Evolutionary conservation across 2,888 invertebrate genomes (phyloP).

Genomic region (Apamea sordens): DNA sequence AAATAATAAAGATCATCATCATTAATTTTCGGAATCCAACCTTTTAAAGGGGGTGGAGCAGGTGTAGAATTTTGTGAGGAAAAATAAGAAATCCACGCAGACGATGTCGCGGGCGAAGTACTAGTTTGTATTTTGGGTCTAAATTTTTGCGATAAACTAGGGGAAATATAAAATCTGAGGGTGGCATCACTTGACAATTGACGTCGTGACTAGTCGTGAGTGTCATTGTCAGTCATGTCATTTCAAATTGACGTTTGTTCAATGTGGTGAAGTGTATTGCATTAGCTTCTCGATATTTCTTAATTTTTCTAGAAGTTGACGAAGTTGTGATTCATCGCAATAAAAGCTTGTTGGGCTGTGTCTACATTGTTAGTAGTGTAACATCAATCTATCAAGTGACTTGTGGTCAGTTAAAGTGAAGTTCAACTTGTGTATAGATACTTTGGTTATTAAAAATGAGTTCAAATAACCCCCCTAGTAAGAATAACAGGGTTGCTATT

Average conservation of each 20-base stretch:
- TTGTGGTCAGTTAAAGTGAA: slow-evolving; percentile 19
- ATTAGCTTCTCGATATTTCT: slow-evolving; percentile 36
- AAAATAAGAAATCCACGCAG: not conserved
- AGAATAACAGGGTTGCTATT: slow-evolving; percentile 70
- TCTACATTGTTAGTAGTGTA: slow-evolving; percentile 15
- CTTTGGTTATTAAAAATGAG: slow-evolving; percentile 72
- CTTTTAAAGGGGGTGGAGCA: too few relatives aligned
- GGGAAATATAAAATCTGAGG: not conserved
- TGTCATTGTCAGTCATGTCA: too few relatives aligned
- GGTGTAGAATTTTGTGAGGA: too few relatives aligned
- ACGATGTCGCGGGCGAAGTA: not conserved
- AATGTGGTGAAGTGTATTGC: slow-evolving; percentile 1
- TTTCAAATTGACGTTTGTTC: slow-evolving; percentile 24
- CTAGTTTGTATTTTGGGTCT: not conserved
- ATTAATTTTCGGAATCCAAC: too few relatives aligned
- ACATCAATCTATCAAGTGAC: not conserved
- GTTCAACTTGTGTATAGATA: slow-evolving; percentile 4
- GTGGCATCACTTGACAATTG: slow-evolving; percentile 10
- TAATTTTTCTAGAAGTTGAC: slow-evolving; percentile 45
- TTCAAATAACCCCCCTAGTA: slow-evolving; percentile 74
- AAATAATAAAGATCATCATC: too few relatives aligned
- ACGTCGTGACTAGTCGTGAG: too few relatives aligned
- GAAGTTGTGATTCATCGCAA: slow-evolving; percentile 42
- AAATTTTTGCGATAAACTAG: not conserved
- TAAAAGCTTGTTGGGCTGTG: slow-evolving; percentile 31